Evolutionary conservation across 2,113 vertebrate species (phyloP).

Genomic region (Festucalex cinctus): DNA sequence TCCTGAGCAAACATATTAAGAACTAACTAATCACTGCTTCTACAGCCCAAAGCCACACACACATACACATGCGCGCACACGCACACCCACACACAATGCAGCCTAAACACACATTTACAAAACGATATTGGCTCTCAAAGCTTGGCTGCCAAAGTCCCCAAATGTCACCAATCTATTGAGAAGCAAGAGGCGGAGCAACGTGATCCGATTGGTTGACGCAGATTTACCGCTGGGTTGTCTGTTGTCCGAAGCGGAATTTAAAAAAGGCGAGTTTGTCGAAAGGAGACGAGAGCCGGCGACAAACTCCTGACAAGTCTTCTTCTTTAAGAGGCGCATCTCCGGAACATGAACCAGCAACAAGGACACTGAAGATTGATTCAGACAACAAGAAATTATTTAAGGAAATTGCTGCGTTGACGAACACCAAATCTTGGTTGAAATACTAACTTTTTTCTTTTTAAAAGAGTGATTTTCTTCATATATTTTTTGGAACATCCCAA

Average conservation of each 20-base stretch:
- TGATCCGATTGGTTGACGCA: constrained; percentile 41
- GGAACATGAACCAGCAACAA: constrained; percentile 11
- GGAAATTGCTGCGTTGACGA: not conserved
- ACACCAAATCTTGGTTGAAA: not conserved
- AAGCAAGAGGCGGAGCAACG: constrained; percentile 23
- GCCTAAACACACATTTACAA: constrained; percentile 46
- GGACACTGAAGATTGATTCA: not conserved
- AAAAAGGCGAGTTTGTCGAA: constrained; percentile 41
- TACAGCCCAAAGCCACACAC: constrained; percentile 55
- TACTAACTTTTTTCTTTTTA: not conserved
- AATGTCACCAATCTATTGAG: constrained; percentile 67
- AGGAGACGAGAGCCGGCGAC: constrained; percentile 14
- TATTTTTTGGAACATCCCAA: not conserved
- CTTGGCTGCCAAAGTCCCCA: constrained; percentile 67
- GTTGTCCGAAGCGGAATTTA: constrained; percentile 31
- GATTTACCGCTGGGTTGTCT: constrained; percentile 10
- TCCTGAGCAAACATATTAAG: constrained; percentile 77
- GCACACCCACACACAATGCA: constrained; percentile 31
- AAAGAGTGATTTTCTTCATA: not conserved
- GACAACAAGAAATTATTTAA: not conserved
- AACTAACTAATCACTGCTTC: constrained; percentile 74
- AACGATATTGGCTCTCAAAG: constrained; percentile 55
- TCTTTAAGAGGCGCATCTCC: constrained; percentile 67
- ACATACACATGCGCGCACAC: constrained; percentile 55
- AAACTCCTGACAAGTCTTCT: constrained; percentile 71